Evolutionary conservation across 2,888 invertebrate species (phyloP), one percentile per base, ranked within the genome.

Genomic region (Lymantria dispar): DNA sequence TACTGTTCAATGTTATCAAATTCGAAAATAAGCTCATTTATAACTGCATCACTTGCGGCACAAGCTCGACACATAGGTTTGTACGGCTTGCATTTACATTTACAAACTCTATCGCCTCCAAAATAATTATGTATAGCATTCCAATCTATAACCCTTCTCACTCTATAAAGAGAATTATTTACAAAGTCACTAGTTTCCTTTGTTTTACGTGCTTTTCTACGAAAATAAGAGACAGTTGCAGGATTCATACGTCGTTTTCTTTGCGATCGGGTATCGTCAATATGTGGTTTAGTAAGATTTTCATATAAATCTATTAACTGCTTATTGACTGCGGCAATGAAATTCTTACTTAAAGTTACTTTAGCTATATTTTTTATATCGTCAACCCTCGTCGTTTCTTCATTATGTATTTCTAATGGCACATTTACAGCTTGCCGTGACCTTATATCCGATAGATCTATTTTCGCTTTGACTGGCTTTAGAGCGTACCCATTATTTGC

Each of bases 11-110:
- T 55, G 47, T 85, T 83, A 8, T 86, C 76, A 30, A 89, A 79
- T 57, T 87, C 86, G 43, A 83, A 84, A 43, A 81, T 74, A 0
- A 90, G 72, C 64, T 89, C 86, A 0, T 72, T 66, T 43, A 88
- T 79, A 7, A 90, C 86, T 1, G 76, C 75, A 47, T 89, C 83
- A 48, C 81, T 80, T 0, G 85, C 85, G 1, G 83, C 83, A 54
- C 89, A 90, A 1, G 78, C 74, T 43, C 62, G 72, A 39, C 89
- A 89, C 81, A 90, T 79, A 0, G 83, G 75, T 47, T 66, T 66
- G 42, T 87, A 81, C 0, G 66, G 66, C 58, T 65, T 78, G 46
- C 85, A 87, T 52, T 75, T 78, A 54, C 88, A 89, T 30, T 62
- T 64, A 43, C 86, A 85, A 14, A 78, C 78, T 67, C 78, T 75